phyloP scores from a whole-genome alignment of 2,113 vertebrate genomes.

The Heloderma charlesbogerti region DNA sequence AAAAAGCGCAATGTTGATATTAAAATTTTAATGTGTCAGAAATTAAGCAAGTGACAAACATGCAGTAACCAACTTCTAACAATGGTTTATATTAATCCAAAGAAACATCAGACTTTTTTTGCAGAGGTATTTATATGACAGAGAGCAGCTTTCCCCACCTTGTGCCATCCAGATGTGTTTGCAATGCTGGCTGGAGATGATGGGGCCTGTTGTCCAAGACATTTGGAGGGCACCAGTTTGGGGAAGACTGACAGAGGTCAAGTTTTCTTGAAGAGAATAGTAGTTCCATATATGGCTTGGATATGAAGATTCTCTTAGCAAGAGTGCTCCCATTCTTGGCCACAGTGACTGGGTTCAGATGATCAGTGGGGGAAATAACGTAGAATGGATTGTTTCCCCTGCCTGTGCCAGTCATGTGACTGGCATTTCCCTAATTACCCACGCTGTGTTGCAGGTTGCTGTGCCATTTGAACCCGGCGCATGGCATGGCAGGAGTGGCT shows the following conservation, averaged over 20 bases:
- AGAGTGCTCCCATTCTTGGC: neutral
- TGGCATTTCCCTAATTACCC: too few relatives aligned
- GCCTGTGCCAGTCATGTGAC: too few relatives aligned
- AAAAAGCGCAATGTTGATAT: conserved; percentile 14
- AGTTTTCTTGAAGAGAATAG: neutral
- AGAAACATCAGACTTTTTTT: conserved; percentile 23
- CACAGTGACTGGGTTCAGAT: too few relatives aligned
- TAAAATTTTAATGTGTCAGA: conserved; percentile 23
- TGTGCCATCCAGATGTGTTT: neutral
- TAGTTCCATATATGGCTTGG: neutral
- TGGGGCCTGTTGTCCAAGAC: too few relatives aligned
- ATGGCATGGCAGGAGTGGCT: too few relatives aligned
- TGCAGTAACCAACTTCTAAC: neutral
- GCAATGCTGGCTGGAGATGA: too few relatives aligned
- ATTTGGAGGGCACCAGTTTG: too few relatives aligned
- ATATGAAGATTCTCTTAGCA: too few relatives aligned
- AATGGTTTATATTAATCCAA: conserved; percentile 5
- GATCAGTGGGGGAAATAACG: too few relatives aligned
- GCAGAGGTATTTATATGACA: neutral
- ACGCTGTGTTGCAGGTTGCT: too few relatives aligned
- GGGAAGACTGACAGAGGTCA: neutral
- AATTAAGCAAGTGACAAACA: neutral
- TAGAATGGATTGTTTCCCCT: too few relatives aligned
- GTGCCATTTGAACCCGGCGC: too few relatives aligned
- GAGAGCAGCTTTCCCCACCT: neutral